Percentiles rank a stretch among this genome's conserved stretches.
Evolutionary conservation across 2,797 vertebrate species (phyloP).

Genomic region (Catharus ustulatus): DNA sequence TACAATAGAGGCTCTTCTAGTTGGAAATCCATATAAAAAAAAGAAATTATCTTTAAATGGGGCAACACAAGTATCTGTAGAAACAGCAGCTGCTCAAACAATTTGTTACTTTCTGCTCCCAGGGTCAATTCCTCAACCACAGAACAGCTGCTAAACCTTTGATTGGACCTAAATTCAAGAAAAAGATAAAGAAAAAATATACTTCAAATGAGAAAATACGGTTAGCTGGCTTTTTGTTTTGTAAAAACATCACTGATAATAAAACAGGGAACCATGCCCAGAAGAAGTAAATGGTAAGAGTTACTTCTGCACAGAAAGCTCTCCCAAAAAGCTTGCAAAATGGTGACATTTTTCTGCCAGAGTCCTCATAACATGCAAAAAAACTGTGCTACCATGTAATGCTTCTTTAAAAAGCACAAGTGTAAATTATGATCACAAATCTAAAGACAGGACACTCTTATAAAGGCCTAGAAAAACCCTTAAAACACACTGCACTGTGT

Average conservation of each 20-base stretch:
- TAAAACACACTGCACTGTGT: too few species aligned
- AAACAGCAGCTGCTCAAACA: background rate
- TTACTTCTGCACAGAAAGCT: background rate
- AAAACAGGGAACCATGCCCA: background rate
- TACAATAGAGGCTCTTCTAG: background rate
- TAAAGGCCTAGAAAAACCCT: background rate
- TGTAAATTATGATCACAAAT: background rate
- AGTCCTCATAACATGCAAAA: background rate
- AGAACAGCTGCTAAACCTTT: constrained; percentile 9
- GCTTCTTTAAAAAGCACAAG: background rate
- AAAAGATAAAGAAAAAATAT: background rate
- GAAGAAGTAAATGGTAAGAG: background rate
- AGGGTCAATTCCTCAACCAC: background rate
- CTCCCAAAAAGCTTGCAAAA: background rate
- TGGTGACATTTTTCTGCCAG: background rate
- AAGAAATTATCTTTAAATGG: background rate
- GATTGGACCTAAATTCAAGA: background rate
- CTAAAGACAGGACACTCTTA: background rate
- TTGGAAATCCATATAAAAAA: background rate
- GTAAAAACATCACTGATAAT: background rate
- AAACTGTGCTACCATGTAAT: background rate
- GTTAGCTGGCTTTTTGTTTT: background rate
- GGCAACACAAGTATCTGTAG: background rate
- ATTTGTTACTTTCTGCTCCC: background rate
- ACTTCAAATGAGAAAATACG: background rate